A percentile compares a stretch with the other conserved stretches of the same genome.
These are phyloP conservation scores for Nycticebus coucang DNA, from an alignment of 2,113 vertebrate genomes.

Conservation along the genomic window DNA sequence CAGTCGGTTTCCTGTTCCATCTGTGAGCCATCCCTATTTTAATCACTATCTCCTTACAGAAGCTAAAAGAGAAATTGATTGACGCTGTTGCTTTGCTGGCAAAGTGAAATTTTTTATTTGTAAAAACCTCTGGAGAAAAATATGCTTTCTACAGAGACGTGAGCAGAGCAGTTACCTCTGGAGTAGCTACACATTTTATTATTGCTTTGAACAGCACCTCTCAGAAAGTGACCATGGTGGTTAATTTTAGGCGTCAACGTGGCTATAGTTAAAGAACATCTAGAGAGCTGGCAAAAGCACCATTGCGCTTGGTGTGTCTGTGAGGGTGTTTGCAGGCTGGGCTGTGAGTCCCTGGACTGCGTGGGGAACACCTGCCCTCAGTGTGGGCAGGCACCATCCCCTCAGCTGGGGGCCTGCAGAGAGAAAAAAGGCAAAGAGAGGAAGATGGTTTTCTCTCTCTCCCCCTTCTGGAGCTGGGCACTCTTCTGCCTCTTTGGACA, in stretches of 20 bases:
- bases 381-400: background rate
- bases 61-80: constrained; percentile 69
- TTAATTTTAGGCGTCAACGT: background rate
- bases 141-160: background rate
- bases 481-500: background rate
- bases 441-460: background rate
- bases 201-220: background rate
- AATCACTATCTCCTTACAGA: constrained; percentile 70
- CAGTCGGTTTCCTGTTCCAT: constrained; percentile 52
- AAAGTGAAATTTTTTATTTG: constrained; percentile 50
- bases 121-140: constrained; percentile 53
- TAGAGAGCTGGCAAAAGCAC: background rate
- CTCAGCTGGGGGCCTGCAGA: background rate
- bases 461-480: background rate
- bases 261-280: background rate
- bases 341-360: background rate
- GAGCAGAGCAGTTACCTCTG: background rate
- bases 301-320: background rate
- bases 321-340: background rate
- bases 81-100: constrained; percentile 56
- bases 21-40: constrained; percentile 72
- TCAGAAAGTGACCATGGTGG: background rate
- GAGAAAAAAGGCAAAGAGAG: background rate
- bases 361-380: background rate
- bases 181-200: background rate